Evolutionary conservation across 2,888 invertebrate species (phyloP).

Genomic region (Lymantria monacha): DNA sequence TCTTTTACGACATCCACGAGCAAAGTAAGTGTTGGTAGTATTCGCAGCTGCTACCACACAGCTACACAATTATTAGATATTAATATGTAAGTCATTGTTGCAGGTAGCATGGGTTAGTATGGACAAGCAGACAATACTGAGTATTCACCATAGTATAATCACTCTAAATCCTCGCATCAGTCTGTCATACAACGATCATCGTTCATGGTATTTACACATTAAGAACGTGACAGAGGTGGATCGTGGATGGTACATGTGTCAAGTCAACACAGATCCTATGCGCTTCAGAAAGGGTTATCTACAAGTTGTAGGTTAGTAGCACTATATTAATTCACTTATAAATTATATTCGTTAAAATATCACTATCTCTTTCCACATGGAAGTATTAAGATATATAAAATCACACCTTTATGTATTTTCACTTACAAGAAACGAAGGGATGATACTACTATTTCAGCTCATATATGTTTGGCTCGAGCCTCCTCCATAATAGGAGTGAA

Average conservation of each 20-base stretch:
- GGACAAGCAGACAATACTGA: slow-evolving; percentile 95
- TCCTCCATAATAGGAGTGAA: too few species aligned
- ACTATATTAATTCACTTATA: neutral
- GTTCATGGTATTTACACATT: slow-evolving; percentile 95
- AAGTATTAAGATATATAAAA: too few species aligned
- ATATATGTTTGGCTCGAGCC: too few species aligned
- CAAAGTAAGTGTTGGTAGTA: too few species aligned
- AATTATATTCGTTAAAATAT: too few species aligned
- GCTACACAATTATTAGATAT: too few species aligned
- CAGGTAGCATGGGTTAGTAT: slow-evolving; percentile 97
- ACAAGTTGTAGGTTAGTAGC: slow-evolving; percentile 92
- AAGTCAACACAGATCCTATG: slow-evolving; percentile 97
- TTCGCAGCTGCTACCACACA: too few species aligned
- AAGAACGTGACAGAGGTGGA: slow-evolving; percentile 93
- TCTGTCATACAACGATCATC: slow-evolving; percentile 93
- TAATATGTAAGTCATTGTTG: slow-evolving; percentile 4
- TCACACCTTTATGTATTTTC: too few species aligned
- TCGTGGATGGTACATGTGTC: slow-evolving; percentile 96
- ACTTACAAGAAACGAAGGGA: too few species aligned
- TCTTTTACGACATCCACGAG: too few species aligned
- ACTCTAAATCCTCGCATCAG: slow-evolving; percentile 94
- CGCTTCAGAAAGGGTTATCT: slow-evolving; percentile 93
- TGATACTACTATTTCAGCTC: too few species aligned
- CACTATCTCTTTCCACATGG: too few species aligned
- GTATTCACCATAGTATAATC: slow-evolving; percentile 95